Evolutionary conservation across 2,797 vertebrate genomes (phyloP), one percentile per base, ranked within the genome.

Genomic region (Pachyuromys duprasi): DNA sequence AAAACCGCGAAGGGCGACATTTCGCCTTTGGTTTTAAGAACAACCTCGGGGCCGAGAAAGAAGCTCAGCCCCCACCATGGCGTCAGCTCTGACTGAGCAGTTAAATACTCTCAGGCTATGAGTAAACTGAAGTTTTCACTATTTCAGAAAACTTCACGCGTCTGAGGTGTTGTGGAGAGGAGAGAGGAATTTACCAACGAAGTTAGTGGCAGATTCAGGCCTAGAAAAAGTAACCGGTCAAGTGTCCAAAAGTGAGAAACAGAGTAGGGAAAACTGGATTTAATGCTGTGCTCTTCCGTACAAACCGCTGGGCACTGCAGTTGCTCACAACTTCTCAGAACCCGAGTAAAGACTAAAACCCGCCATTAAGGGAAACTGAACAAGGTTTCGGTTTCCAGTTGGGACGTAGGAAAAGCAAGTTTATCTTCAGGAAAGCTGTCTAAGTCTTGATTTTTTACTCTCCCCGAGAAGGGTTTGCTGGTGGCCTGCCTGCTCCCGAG

Each of bases 351-450:
- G 45, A 92, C 45, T 79, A 60, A 91, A 94, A 81, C 78, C 65
- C 65, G n/a, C 39, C n/a, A 5, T 42, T 26, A 3, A 42, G 36
- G 36, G 45, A 72, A 72, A 39, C 26, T 65, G 7, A 91, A 20
- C 33, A 83, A 81, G 55, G 83, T 91, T 82, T 91, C 78, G 65
- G 42, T 49, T 86, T 81, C 53, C 11, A 55, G 86, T 33, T 31
- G 24, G 55, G 63, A 90, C 67, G 70, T 69, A 57, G 81, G 65
- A 86, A 63, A 92, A 84, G 70, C 5, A 45, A 90, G 42, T 53
- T 87, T 79, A 15, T 36, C 95, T 95, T 94, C 55, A 80, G 87
- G 87, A 26, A 87, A 75, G 49, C 78, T 96, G 55, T 87, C 78
- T 78, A 78, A 94, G 84, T 86, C 91, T 86, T 83, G 45, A n/a